Evolutionary conservation across 1,140 invertebrate genomes (phyloP), one percentile per base, ranked within the genome.

Genomic region (Drosophila baimaii): DNA sequence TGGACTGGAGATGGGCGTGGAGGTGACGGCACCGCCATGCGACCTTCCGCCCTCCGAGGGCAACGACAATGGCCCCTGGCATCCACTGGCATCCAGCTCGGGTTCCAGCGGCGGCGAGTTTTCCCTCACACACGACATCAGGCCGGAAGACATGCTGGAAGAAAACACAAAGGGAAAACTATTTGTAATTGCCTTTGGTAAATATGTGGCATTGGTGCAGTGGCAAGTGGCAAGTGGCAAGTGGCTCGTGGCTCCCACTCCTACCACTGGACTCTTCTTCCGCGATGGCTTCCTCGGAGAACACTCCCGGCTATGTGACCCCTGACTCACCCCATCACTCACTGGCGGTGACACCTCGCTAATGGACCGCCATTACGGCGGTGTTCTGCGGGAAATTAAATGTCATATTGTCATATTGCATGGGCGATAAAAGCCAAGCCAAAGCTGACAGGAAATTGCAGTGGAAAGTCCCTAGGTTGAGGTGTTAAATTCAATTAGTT

Each of bases 41-140:
- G 79, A 78, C 52, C 70, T 71, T 43, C 49, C 43, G 44, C 62
- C 76, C 29, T 75, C 81, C 41, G 90, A 23, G 51, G 51, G 83
- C 68, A 92, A 66, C 41, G 91, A 92, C 55, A 91, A 62, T 27
- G 91, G 90, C 83, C 91, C 46, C 56, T 37, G 39, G 61, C 68
- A 21, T 35, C 55, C 70, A 56, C 72, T 77, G 44, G 69, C 44
- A 63, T 88, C 90, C 86, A 90, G 31, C 25, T 92, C 91, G 58
- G 91, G 43, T 47, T 92, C 91, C 61, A 92, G 39, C 15, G 93
- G 90, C 35, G 93, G 93, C 46, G 93, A 93, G 58, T 93, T 93
- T 77, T 93, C 93, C 56, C 93, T 91, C 55, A 93, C 93, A 86
- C 93, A 93, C 52, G 93, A 93, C 93, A 93, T 93, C 64, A 93